Base-by-base conservation (phyloP, 2,797 vertebrate genomes). In the Rhabdomys pumilio region DNA sequence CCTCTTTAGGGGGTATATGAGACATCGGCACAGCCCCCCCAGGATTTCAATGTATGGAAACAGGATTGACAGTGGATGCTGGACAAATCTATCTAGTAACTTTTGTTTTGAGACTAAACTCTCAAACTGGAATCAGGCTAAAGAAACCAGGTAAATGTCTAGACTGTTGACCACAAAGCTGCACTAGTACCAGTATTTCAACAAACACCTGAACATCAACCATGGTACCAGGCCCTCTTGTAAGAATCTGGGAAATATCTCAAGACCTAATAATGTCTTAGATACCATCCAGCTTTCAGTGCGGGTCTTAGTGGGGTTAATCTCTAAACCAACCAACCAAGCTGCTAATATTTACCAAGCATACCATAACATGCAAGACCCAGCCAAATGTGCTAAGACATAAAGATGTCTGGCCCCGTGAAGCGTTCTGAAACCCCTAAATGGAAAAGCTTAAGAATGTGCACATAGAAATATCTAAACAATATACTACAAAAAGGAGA, bases 401-500 rank as follows among this genome's bases (percentile, higher is more conserved):
- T 75, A 7, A 31, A 77, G 89, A 89, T 85, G 85, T 10, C 82
- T 81, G 63, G 89, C 41, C 10, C 41, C 3, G 0, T 34, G 57
- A n/a, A 85, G 8, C 38, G 9, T 50, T 34, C 83, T 86, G 81
- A 91, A 91, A 86, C 17, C n/a, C 44, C 38, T 76, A 89, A 85
- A 81, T 14, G 44, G n/a, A 31, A 88, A 96, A 96, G 85, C 26
- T 90, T 80, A 57, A 84, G 67, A 79, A 94, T 90, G 14, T 76
- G 19, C 31, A 84, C 15, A 57, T 0, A 67, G 50, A 94, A 55
- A 93, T n/a, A 57, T 13, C 82, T 91, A 85, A 88, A 77, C 13
- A 84, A 72, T 13, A 19, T 19, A 22, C 24, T 22, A 38, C 9
- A 83, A 0, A 75, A 67, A 93, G 22, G 59, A 93, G 34, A 90